phyloP scores from a whole-genome alignment of 2,888 invertebrate genomes.

The Sinodicranocentrus sp. region DNA sequence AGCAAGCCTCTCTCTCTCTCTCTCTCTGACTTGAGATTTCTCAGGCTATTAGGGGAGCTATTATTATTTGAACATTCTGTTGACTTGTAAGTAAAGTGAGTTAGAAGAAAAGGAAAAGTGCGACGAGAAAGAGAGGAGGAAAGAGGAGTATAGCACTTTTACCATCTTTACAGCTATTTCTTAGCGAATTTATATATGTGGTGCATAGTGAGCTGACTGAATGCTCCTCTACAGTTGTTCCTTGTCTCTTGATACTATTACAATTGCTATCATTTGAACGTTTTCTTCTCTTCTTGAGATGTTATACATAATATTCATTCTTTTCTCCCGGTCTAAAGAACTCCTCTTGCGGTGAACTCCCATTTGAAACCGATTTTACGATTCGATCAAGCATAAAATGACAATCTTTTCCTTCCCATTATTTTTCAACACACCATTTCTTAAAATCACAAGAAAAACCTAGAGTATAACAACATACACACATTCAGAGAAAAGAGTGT shows the following conservation, averaged over 20 bases:
- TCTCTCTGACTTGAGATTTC: constrained; percentile 56
- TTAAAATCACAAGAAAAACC: constrained; percentile 63
- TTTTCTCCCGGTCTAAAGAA: constrained; percentile 41
- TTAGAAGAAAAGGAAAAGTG: constrained; percentile 39
- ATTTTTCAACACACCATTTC: constrained; percentile 76
- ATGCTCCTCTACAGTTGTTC: constrained; percentile 27
- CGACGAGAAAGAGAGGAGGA: constrained; percentile 4
- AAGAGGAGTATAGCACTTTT: constrained; percentile 31
- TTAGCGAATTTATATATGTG: no score
- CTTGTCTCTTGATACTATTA: constrained; percentile 35
- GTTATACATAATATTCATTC: constrained; percentile 18
- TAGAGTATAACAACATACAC: not conserved
- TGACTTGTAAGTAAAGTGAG: constrained; percentile 59
- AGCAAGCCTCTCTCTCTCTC: constrained; percentile 48
- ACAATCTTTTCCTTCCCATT: constrained; percentile 76
- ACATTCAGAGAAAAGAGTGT: no score
- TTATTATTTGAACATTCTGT: constrained; percentile 64
- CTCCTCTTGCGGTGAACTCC: constrained; percentile 66
- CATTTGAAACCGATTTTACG: constrained; percentile 77
- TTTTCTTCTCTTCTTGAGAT: constrained; percentile 21
- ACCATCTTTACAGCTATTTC: constrained; percentile 41
- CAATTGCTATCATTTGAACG: constrained; percentile 45
- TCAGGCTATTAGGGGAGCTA: constrained; percentile 65
- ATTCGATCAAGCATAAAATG: constrained; percentile 77
- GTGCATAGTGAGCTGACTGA: no score